phyloP scores from a whole-genome alignment of 2,888 invertebrate species.

The Drosophila antonietae region DNA sequence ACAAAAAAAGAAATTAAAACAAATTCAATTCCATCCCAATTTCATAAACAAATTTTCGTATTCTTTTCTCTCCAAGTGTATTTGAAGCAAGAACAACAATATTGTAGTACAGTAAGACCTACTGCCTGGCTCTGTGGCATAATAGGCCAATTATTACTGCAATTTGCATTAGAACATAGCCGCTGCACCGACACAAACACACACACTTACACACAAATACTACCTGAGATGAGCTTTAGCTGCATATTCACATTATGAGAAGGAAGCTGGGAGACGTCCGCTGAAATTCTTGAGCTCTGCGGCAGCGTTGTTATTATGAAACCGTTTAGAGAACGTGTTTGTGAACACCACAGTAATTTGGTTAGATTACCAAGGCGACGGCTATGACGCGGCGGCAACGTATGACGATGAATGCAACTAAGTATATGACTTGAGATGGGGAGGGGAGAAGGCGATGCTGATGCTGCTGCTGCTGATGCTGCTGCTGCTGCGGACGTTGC shows the following conservation, averaged over 20 bases:
- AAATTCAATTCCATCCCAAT: not conserved
- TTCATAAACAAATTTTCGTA: not conserved
- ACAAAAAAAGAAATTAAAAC: not conserved
- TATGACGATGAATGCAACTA: conserved; percentile 38
- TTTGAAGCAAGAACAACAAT: conserved; percentile 30
- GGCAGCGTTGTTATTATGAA: conserved; percentile 79
- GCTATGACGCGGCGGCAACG: conserved; percentile 42
- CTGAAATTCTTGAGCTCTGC: conserved; percentile 59
- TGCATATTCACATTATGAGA: conserved; percentile 57
- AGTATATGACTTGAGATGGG: conserved; percentile 10
- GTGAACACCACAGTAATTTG: conserved; percentile 80
- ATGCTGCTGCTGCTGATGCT: conserved; percentile 1
- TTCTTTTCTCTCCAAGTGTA: conserved; percentile 1
- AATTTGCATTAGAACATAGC: conserved; percentile 75
- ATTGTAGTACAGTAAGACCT: conserved; percentile 69
- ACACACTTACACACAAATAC: conserved; percentile 8
- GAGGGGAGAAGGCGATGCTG: not conserved
- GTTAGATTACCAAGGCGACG: conserved; percentile 75
- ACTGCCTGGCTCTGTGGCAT: conserved; percentile 71
- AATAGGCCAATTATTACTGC: conserved; percentile 79
- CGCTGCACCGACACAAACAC: conserved; percentile 32
- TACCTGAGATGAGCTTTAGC: conserved; percentile 46
- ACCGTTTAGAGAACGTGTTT: conserved; percentile 81
- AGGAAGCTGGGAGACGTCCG: conserved; percentile 57
- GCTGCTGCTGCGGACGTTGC: conserved; percentile 33